phyloP scores from a whole-genome alignment of 2,797 vertebrate species.

The Perodicticus potto region DNA sequence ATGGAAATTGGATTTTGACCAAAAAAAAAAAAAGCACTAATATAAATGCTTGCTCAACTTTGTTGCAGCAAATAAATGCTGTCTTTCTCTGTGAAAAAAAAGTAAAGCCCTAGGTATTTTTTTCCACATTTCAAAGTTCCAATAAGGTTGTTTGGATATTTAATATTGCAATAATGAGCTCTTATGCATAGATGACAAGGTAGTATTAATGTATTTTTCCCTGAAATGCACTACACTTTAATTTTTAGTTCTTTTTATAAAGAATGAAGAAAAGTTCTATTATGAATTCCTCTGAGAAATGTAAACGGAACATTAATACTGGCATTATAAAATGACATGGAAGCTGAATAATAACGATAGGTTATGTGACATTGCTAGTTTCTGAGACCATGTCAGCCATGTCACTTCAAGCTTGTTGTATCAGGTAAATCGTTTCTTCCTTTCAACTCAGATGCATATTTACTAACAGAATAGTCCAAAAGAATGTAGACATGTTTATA shows the following conservation, averaged over 20 bases:
- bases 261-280: constrained; percentile 21
- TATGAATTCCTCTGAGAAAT: constrained; percentile 52
- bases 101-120: neutral
- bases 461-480: neutral
- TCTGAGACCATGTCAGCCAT: neutral
- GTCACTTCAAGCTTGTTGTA: neutral
- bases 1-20: constrained; percentile 21
- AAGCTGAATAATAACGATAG: neutral
- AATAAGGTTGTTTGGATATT: neutral
- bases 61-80: neutral
- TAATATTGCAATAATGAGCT: constrained; percentile 42
- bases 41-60: neutral
- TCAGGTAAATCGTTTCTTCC: neutral
- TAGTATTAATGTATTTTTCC: neutral
- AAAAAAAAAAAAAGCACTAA: constrained; percentile 41
- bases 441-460: neutral
- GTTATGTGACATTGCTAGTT: neutral
- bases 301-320: neutral
- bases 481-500: neutral
- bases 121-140: neutral
- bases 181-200: neutral
- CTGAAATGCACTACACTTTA: constrained; percentile 28
- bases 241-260: neutral
- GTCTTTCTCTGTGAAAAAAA: neutral
- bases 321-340: neutral